Evolutionary conservation across 2,888 invertebrate species (phyloP), one percentile per base, ranked within the genome.

Genomic region (Protonemura montana): DNA sequence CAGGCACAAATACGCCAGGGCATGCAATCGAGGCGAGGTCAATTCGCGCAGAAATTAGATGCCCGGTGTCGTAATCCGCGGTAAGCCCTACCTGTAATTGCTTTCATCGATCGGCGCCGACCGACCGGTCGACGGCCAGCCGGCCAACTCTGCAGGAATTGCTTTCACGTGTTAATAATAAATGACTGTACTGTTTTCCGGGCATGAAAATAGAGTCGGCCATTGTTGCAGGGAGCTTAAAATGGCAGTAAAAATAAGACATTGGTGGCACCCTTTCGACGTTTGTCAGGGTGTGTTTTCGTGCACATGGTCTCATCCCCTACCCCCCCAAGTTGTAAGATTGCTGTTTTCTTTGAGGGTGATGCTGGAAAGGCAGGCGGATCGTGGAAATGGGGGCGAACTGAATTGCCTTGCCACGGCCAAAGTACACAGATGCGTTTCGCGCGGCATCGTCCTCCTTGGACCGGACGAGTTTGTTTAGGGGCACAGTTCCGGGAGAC

Each of bases 311-410:
- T n/a, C n/a, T 41, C 41, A 5, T 41, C 41, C 41, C 41, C 41
- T 41, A 41, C 41, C 6, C 59, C 6, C 21, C 59, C 16, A 7
- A 10, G 59, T 21, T 21, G 3, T 59, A 59, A 59, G 59, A 59
- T 59, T 59, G 59, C 59, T 59, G 21, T 59, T 59, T 59, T 59
- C 59, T 59, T 59, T 59, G 59, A 59, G 59, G 59, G 59, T 59
- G 59, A 59, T 59, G 59, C 7, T 13, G 35, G 59, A 10, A 21
- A 59, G 16, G 13, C 41, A 5, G 13, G 13, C 59, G 21, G 21
- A 59, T 59, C 16, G 59, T 59, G 59, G 59, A 59, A 59, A 59
- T 59, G 21, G 59, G 59, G 59, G 59, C 59, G 59, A 59, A 59
- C 59, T 59, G 21, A 59, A 59, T 59, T 59, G 59, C 21, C 1